Evolutionary conservation across 2,113 vertebrate genomes (phyloP).

Genomic region (Emydura subglobosa): DNA sequence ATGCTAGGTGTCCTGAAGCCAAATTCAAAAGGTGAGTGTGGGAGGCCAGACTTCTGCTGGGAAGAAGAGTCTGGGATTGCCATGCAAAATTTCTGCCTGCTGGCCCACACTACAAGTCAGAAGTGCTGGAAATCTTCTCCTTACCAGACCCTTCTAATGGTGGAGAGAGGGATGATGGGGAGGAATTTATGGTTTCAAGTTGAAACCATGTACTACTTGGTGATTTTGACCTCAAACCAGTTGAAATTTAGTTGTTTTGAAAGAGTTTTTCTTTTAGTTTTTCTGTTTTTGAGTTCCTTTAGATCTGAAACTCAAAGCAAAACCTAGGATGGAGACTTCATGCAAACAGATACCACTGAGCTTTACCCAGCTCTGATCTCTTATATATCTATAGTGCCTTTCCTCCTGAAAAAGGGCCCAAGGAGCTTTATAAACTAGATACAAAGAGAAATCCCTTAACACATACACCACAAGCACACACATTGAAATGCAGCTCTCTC

Average conservation of each 20-base stretch:
- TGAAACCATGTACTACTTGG: conserved; percentile 7
- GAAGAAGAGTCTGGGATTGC: not conserved
- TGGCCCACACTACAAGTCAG: not conserved
- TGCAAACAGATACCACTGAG: conserved; percentile 74
- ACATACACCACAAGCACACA: not conserved
- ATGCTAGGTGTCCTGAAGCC: too few relatives aligned
- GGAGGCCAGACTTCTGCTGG: too few relatives aligned
- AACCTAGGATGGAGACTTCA: conserved; percentile 61
- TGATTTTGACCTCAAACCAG: conserved; percentile 34
- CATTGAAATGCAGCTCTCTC: too few relatives aligned
- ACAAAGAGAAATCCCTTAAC: conserved; percentile 58
- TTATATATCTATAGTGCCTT: conserved; percentile 64
- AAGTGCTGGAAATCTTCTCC: not conserved
- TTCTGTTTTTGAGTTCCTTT: conserved; percentile 48
- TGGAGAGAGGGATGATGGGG: not conserved
- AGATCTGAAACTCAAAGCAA: conserved; percentile 68
- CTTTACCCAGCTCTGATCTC: conserved; percentile 69
- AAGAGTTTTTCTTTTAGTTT: not conserved
- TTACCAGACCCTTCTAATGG: not conserved
- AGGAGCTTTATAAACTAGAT: conserved; percentile 69
- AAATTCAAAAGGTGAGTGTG: too few relatives aligned
- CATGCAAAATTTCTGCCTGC: not conserved
- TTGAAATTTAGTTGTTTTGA: conserved; percentile 6
- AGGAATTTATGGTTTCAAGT: not conserved
- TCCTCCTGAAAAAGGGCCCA: conserved; percentile 63